Percentiles rank a stretch among this genome's conserved stretches.
These are phyloP conservation scores for Cyprinus carpio DNA, from an alignment of 2,113 vertebrate genomes.

Conservation along the genomic window DNA sequence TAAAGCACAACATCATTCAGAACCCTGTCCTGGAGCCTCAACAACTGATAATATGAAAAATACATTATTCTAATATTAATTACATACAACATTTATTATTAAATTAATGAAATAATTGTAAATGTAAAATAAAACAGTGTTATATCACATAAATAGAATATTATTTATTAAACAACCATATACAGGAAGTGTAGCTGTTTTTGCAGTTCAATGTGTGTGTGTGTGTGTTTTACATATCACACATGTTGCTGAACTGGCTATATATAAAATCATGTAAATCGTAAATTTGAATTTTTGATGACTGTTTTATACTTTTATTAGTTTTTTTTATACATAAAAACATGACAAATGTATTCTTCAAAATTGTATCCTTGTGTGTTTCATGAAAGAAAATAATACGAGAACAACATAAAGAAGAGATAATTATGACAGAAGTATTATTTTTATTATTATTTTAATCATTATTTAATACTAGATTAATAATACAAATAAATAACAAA, in stretches of 20 bases:
- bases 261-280: neutral
- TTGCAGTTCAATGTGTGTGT: neutral
- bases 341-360: neutral
- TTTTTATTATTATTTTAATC: too few species aligned
- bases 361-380: neutral
- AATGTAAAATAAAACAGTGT: too few species aligned
- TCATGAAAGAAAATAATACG: neutral
- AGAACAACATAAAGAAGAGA: neutral
- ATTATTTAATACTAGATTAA: neutral
- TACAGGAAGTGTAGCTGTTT: neutral
- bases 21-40: constrained; percentile 89
- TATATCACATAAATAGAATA: neutral
- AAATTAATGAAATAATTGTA: too few species aligned
- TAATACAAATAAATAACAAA: neutral
- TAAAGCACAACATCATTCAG: constrained; percentile 83
- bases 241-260: neutral
- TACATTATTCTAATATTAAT: neutral
- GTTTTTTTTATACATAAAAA: neutral
- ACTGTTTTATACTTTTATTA: too few species aligned
- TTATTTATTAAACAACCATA: neutral
- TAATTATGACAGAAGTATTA: neutral
- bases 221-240: too few species aligned
- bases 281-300: too few species aligned
- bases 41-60: constrained; percentile 68
- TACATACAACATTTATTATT: neutral